Percentiles rank a stretch among this genome's conserved stretches.
These are phyloP conservation scores for Pantala flavescens DNA, from an alignment of 1,140 invertebrate species.

Conservation along the genomic window DNA sequence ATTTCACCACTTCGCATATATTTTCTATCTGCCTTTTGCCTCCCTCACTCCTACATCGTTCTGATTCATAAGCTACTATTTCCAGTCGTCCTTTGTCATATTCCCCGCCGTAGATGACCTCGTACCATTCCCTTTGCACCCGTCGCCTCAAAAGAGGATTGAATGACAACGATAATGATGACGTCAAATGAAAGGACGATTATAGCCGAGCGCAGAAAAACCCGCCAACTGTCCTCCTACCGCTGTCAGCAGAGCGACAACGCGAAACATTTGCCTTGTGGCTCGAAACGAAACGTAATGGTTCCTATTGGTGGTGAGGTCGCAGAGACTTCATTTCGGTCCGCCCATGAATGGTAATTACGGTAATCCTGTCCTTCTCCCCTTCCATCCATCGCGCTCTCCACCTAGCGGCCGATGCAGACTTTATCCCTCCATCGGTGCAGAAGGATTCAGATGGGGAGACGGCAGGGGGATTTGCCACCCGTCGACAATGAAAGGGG, in stretches of 20 bases:
- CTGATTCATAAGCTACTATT: too few species aligned
- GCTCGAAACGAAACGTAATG: background rate
- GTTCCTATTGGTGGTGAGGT: background rate
- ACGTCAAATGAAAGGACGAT: background rate
- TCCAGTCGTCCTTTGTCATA: too few species aligned
- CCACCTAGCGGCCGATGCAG: too few species aligned
- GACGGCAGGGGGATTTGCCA: background rate
- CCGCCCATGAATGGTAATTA: background rate
- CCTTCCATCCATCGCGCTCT: too few species aligned
- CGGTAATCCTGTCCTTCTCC: background rate
- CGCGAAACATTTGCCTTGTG: conserved; percentile 2
- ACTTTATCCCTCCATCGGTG: too few species aligned
- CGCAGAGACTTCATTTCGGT: background rate
- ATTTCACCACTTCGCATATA: too few species aligned
- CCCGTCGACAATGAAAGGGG: background rate
- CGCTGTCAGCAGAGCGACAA: background rate
- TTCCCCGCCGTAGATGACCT: too few species aligned
- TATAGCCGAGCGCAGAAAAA: background rate
- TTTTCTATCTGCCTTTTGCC: too few species aligned
- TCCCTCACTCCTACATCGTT: too few species aligned
- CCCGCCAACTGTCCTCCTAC: background rate
- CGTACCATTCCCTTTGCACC: too few species aligned
- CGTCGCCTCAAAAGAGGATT: background rate
- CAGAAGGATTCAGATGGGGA: background rate
- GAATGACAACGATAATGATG: background rate